These are phyloP conservation scores for Hypocryptadius cinnamomeus DNA, from an alignment of 2,113 vertebrate genomes.

Conservation along the genomic window DNA sequence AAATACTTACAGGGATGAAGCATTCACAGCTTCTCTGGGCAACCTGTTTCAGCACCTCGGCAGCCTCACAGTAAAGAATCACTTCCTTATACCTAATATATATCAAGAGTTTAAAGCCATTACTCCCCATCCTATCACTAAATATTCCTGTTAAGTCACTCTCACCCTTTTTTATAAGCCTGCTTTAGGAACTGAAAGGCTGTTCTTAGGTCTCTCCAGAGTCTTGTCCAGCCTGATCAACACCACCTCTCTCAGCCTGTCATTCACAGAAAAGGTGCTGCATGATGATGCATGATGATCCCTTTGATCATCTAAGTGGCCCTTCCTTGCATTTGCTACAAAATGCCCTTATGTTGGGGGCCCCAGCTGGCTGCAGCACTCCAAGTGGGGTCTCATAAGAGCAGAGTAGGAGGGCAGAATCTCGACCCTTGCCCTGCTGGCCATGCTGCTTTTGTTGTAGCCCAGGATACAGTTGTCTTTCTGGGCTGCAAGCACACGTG, in stretches of 20 bases:
- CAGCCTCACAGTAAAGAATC: neutral
- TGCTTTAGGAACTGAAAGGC: neutral
- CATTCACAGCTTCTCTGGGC: neutral
- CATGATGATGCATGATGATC: too few species aligned
- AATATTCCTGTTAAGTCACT: neutral
- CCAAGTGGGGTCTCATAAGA: neutral
- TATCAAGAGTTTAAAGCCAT: neutral
- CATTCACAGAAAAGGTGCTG: neutral
- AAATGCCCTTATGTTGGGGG: neutral
- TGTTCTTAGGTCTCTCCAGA: neutral
- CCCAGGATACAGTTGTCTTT: neutral
- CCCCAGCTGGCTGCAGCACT: neutral
- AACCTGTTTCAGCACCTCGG: neutral
- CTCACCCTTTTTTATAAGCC: neutral
- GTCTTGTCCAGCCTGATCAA: neutral
- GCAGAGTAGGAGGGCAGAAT: neutral
- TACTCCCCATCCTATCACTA: neutral
- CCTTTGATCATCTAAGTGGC: neutral
- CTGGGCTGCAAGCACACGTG: neutral
- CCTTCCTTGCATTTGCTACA: neutral
- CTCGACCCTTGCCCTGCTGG: neutral
- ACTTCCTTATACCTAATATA: neutral
- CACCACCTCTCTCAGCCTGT: neutral
- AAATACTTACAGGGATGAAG: neutral
- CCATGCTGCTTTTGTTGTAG: neutral